Percentiles rank a stretch among this genome's conserved stretches.
Conservation (phyloP, 2,888 invertebrate species). For the Lasioglossum morio region DNA sequence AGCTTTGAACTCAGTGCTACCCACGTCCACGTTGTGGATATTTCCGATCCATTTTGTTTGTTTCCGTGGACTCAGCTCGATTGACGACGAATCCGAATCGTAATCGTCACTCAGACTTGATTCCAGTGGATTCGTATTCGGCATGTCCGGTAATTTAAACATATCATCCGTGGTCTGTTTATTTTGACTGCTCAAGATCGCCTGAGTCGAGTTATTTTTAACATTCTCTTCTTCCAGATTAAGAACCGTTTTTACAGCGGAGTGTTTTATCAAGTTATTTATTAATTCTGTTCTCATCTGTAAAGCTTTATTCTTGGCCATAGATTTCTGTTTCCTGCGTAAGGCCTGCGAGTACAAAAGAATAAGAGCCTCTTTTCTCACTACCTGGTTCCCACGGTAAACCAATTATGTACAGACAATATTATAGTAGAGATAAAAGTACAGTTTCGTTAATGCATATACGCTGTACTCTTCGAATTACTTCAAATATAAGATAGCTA, state of each 20-base stretch:
- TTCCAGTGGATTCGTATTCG: constrained; percentile 80
- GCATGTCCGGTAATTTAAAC: constrained; percentile 88
- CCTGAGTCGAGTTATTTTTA: constrained; percentile 40
- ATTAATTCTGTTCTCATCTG: constrained; percentile 90
- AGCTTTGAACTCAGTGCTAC: constrained; percentile 91
- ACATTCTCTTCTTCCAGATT: constrained; percentile 82
- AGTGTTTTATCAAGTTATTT: constrained; percentile 92
- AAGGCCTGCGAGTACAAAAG: constrained; percentile 87
- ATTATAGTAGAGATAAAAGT: constrained; percentile 78
- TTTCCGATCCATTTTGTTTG: constrained; percentile 85
- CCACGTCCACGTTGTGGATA: constrained; percentile 92
- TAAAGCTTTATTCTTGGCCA: constrained; percentile 84
- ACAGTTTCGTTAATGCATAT: constrained; percentile 66
- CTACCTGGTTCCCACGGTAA: constrained; percentile 80
- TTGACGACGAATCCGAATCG: constrained; percentile 83
- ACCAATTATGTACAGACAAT: constrained; percentile 79
- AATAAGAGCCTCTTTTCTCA: constrained; percentile 78
- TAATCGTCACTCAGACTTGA: constrained; percentile 83
- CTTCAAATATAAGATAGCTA: constrained; percentile 3
- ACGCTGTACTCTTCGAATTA: constrained; percentile 38
- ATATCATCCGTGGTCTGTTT: constrained; percentile 83
- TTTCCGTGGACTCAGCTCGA: constrained; percentile 84
- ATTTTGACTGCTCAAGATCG: constrained; percentile 53
- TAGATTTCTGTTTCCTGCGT: constrained; percentile 90
- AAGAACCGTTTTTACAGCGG: constrained; percentile 90